Evolutionary conservation across 2,888 invertebrate genomes (phyloP), one percentile per base, ranked within the genome.

Genomic region (Ophion slaviceki): DNA sequence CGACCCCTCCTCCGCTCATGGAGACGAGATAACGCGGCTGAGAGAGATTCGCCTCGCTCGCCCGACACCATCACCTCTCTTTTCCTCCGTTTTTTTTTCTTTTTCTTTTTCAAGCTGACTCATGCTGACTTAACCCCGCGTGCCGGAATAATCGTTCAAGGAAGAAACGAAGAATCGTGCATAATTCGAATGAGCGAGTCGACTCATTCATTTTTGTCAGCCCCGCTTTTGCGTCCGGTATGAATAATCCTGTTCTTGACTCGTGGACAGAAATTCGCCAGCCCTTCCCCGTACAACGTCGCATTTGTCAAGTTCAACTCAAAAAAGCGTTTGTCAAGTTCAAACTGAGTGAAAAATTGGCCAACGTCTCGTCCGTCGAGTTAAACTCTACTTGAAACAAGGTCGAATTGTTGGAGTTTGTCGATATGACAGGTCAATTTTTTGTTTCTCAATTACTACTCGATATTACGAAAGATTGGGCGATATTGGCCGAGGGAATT

Each of bases 1-100:
- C 24, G 24, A 24, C 24, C 24, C 24, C 24, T 24, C 24, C 24
- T 24, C 88, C 88, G 88, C 91, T 89, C 88, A 87, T 88, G 79
- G 67, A 79, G 74, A 86, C 72, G 74, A 77, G 62, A 85, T 82
- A 71, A 83, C 75, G 84, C 76, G 2, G 86, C 76, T 79, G 61
- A 61, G 64, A 62, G 83, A 79, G 80, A 81, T 84, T 74, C 80
- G 67, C 80, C 70, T 85, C 88, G 87, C 82, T 88, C 87, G 87
- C 72, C 89, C 89, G 85, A 86, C 77, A 76, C 76, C 85, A 82
- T 70, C 74, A 80, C 7, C 40, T 64, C 80, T 85, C 86, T 79
- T 84, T 87, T 86, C 32, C 45, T 45, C 45, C 45, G 6, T 45
- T 47, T 47, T 47, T 47, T 11, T 14, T 47, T 47, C 14, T 47